Evolutionary conservation across 2,888 invertebrate species (phyloP), one percentile per base, ranked within the genome.

Genomic region (Anorthoa munda): DNA sequence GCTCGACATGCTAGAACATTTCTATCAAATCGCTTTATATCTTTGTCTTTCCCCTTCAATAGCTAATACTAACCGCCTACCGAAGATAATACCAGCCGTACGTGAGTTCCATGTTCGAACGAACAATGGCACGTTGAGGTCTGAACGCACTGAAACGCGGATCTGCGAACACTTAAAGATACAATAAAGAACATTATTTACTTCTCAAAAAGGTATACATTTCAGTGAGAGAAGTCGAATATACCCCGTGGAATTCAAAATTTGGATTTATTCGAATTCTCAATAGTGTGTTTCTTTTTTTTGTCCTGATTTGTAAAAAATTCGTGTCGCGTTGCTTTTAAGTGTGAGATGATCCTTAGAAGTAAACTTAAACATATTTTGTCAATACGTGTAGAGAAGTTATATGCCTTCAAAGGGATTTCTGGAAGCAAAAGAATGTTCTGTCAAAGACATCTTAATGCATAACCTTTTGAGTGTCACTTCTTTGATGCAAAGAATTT

Each of bases 41-140:
- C 66, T 66, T 75, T 69, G 69, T 71, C 81, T 75, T 83, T 83
- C 70, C 81, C 17, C 70, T 83, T 50, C 61, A 59, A 58, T 83
- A 60, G 71, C 48, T 83, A 79, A 81, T 83, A 71, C 61, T 48
- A 66, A 75, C 70, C 61, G 81, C 66, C 84, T 66, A 13, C 46
- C 39, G 65, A 26, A 75, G 64, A 68, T 83, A 81, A 83, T 71
- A 60, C n/a, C 73, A 51, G 4, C 48, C 61, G 75, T 63, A 71
- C 84, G 70, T 75, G 66, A 46, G 46, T 59, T 13, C 75, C 67
- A 83, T 71, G 67, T 51, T 17, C 50, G 58, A 81, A 15, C 31
- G 61, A 64, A 58, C 66, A 77, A 65, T n/a, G 64, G 46, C 46
- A 45, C 46, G 55, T 46, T 65, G 51, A 55, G 55, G 21, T 21